A percentile compares a stretch with the other conserved stretches of the same genome.
Conservation (phyloP, 2,888 invertebrate species). For the Mechanitis messenoides region DNA sequence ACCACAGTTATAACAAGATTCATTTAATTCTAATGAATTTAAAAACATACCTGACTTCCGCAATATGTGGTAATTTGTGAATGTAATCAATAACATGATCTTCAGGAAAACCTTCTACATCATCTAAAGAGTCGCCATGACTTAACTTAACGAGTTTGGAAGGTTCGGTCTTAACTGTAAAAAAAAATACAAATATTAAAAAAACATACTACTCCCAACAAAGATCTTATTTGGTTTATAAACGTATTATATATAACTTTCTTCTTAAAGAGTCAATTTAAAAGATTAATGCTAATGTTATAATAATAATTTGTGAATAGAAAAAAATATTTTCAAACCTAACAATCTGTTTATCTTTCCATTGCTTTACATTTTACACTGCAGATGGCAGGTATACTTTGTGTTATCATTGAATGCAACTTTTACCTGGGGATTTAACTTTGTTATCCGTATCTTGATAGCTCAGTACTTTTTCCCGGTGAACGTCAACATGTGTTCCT, state of each 20-base stretch:
- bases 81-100: constrained; percentile 67
- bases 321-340: too few species aligned
- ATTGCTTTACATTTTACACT: too few species aligned
- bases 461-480: constrained; percentile 50
- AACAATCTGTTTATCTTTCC: too few species aligned
- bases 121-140: constrained; percentile 72
- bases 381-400: too few species aligned
- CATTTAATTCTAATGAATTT: background rate
- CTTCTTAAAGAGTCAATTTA: too few species aligned
- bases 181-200: constrained; percentile 17
- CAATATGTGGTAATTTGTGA: constrained; percentile 67
- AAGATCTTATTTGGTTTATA: too few species aligned
- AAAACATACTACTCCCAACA: background rate
- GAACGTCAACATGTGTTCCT: constrained; percentile 58
- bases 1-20: background rate
- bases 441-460: constrained; percentile 50
- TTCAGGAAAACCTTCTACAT: constrained; percentile 73
- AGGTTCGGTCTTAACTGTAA: constrained; percentile 47
- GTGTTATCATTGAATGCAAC: too few species aligned
- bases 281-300: too few species aligned
- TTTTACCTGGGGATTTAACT: constrained; percentile 26
- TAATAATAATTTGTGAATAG: too few species aligned
- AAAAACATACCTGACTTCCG: constrained; percentile 58
- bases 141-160: constrained; percentile 54
- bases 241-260: too few species aligned